Base-by-base conservation (phyloP, 2,797 vertebrate genomes). In the Manis crassicaudata region DNA sequence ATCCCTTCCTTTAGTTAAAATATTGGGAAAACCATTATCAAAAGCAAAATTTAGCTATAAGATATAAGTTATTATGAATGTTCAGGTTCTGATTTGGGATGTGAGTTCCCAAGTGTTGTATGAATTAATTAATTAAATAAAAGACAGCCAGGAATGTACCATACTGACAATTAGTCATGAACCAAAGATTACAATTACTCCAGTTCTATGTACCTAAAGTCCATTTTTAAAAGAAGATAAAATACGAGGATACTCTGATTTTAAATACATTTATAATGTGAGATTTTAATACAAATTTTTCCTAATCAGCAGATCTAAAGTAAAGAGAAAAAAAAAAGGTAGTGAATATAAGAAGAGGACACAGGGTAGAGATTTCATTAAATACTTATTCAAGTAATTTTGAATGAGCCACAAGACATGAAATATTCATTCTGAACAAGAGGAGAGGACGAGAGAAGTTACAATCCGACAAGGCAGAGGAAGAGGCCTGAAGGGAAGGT, bases 191-290 rank as follows among this genome's bases (percentile, higher is more conserved):
- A 83, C 0, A 86, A 87, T 70, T 62, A 81, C 54, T 60, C 67
- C 27, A 86, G 92, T 37, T 92, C 43, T 90, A 79, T 52, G 23
- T 75, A 82, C 12, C 52, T 89, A 86, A 90, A 92, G 91, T 52
- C 68, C 56, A 56, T 50, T 88, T 94, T 93, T 63, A 90, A 90
- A 96, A 88, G n/a, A 96, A 92, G 40, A 72, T 76, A 79, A 94
- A 90, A 76, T 72, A 77, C 65, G 37, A 95, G 11, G 29, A 50
- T 29, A n/a, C 8, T 67, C 75, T 90, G 32, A 96, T 46, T 58
- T 83, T 40, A 91, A 81, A 94, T 70, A 92, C 7, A 94, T 80
- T 95, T 91, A 68, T 81, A 92, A 77, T 85, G 16, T 37, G 25
- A 92, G 90, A 94, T 54, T 80, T 90, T 90, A 96, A 94, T 90